Evolutionary conservation across 2,113 vertebrate species (phyloP), one percentile per base, ranked within the genome.

Genomic region (Sorex fumeus): DNA sequence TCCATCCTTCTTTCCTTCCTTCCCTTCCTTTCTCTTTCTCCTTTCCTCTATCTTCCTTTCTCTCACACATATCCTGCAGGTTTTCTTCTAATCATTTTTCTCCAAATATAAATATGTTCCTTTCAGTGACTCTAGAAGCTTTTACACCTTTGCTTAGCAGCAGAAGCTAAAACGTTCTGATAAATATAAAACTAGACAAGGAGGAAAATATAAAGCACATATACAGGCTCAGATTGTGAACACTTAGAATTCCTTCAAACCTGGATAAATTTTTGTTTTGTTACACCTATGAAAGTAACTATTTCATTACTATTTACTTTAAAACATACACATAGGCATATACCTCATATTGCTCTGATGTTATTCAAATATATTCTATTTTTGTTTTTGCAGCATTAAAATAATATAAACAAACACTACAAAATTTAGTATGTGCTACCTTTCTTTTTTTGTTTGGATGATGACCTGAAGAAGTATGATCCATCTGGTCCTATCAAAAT

Each of bases 361-460:
- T 69, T 88, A 89, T 32, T 69, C 10, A 1, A 19, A 25, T 34
- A 96, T 25, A 36, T 47, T 83, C 45, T 67, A 96, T 95, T 98
- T 98, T 97, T 97, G 97, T 53, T 97, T 98, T 97, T 97, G 97
- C 96, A 98, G 97, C 97, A 95, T 91, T 67, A 18, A 57, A 70
- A 15, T 71, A 91, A 60, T 47, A 90, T 88, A 81, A 92, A 40
- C 25, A 92, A n/a, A 91, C 91, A 95, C 93, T 93, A 89, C 4
- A 97, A 60, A 94, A 71, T 66, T 34, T 96, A 95, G 50, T 25
- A 88, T 85, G 80, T 90, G 96, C 98, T 98, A 99, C 99, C 98
- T 98, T 98, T 99, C 98, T 98, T 99, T 98, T 98, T 99, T 90
- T 99, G 98, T 98, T 99, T 99, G 96, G 99, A 98, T 64, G 99